These are phyloP conservation scores for Antechinus flavipes DNA, from an alignment of 2,113 vertebrate genomes.

Conservation along the genomic window DNA sequence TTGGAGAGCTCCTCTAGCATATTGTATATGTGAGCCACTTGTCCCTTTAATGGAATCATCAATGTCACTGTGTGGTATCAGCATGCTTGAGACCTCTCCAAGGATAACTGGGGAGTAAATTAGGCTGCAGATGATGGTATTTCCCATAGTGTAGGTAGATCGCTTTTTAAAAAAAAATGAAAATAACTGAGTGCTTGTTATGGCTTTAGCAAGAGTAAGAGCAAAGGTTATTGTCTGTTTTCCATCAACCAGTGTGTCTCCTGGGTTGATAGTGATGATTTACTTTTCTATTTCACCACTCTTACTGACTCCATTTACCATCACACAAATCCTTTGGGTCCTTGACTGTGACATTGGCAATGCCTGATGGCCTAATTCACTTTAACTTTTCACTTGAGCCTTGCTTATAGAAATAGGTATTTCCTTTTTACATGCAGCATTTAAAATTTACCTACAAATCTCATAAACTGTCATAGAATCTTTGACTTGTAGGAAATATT, in stretches of 20 bases:
- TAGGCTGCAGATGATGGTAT: neutral
- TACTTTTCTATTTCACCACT: neutral
- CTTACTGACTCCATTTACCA: neutral
- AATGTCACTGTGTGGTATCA: neutral
- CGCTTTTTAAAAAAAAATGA: neutral
- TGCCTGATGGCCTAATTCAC: neutral
- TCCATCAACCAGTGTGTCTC: neutral
- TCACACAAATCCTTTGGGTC: neutral
- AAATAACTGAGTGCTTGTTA: neutral
- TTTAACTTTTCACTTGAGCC: neutral
- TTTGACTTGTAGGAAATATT: neutral
- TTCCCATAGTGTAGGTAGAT: neutral
- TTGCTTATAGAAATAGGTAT: neutral
- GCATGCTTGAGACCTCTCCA: neutral
- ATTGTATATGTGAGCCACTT: neutral
- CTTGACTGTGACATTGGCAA: neutral
- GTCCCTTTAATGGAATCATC: neutral
- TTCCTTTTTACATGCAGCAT: neutral
- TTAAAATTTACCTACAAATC: neutral
- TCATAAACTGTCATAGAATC: neutral
- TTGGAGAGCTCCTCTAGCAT: neutral
- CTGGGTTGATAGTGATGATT: neutral
- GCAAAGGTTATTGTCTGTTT: constrained; percentile 5
- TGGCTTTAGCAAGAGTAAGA: neutral
- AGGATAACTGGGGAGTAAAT: neutral